Conservation (phyloP, 2,888 invertebrate species). For the Euplagia quadripunctaria region DNA sequence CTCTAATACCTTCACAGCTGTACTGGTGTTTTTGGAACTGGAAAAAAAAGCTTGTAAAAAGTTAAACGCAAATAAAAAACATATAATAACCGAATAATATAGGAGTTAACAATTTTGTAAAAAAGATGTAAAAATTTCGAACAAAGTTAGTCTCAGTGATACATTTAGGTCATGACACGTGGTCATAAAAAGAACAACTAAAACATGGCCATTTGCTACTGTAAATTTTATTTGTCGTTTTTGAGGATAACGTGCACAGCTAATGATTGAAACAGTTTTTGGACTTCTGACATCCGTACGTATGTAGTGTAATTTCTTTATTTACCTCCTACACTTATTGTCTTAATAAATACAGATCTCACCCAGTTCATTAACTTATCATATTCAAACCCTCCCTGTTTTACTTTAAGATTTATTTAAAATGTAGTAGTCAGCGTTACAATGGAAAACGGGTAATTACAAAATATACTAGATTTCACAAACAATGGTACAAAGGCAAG, state of each 20-base stretch:
- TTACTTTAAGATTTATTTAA: slow-evolving; percentile 12
- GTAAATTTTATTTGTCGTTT: not conserved
- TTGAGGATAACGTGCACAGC: not conserved
- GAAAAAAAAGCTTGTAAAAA: too few relatives aligned
- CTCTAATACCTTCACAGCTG: not conserved
- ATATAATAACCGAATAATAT: too few relatives aligned
- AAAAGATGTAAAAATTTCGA: too few relatives aligned
- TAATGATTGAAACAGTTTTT: not conserved
- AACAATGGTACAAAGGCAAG: slow-evolving; percentile 16
- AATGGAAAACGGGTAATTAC: slow-evolving; percentile 12
- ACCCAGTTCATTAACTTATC: not conserved
- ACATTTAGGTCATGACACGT: too few relatives aligned
- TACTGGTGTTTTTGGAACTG: not conserved
- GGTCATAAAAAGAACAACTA: too few relatives aligned
- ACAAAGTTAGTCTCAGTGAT: too few relatives aligned
- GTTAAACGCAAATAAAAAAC: too few relatives aligned
- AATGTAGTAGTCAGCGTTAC: slow-evolving; percentile 8
- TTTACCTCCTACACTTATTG: not conserved
- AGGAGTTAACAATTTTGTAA: too few relatives aligned
- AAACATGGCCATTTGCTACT: too few relatives aligned
- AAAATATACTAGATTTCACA: slow-evolving; percentile 13
- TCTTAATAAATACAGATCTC: not conserved
- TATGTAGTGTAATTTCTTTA: not conserved
- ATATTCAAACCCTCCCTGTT: slow-evolving; percentile 1
- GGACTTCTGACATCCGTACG: not conserved